A percentile compares a stretch with the other conserved stretches of the same genome.
Conservation (phyloP, 2,113 vertebrate species). For the Columbina picui region DNA sequence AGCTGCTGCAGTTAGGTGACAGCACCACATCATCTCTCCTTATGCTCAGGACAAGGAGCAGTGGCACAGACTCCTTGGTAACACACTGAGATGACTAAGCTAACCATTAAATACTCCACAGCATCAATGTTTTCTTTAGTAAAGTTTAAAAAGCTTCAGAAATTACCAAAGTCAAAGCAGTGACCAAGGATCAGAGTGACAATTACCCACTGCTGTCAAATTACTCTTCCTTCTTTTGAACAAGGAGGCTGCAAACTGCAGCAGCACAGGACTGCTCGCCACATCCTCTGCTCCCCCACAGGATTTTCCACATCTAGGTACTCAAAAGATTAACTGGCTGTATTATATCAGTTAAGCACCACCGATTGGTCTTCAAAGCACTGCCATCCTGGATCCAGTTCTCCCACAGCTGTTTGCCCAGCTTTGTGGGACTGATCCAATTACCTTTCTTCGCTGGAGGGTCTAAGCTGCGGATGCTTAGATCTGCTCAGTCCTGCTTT, state of each 20-base stretch:
- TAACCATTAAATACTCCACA: background rate
- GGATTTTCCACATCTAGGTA: background rate
- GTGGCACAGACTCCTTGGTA: background rate
- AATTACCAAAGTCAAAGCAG: background rate
- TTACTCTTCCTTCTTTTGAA: background rate
- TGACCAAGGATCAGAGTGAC: background rate
- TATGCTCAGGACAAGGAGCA: background rate
- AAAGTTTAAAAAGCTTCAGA: background rate
- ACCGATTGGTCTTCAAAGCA: background rate
- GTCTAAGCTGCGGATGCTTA: background rate
- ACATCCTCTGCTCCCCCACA: background rate
- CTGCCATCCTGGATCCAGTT: background rate
- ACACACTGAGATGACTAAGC: background rate
- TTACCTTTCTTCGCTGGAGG: background rate
- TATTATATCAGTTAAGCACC: background rate
- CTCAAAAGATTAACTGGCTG: background rate
- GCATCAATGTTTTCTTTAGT: background rate
- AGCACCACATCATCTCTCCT: background rate
- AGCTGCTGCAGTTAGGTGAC: background rate
- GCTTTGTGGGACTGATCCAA: slow-evolving; percentile 7
- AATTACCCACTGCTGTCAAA: background rate
- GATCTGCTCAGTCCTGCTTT: background rate
- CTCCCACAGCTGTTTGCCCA: background rate
- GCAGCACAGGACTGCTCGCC: background rate
- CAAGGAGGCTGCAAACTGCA: background rate